Evolutionary conservation across 2,797 vertebrate species (phyloP).

Genomic region (Poecilia velifera): DNA sequence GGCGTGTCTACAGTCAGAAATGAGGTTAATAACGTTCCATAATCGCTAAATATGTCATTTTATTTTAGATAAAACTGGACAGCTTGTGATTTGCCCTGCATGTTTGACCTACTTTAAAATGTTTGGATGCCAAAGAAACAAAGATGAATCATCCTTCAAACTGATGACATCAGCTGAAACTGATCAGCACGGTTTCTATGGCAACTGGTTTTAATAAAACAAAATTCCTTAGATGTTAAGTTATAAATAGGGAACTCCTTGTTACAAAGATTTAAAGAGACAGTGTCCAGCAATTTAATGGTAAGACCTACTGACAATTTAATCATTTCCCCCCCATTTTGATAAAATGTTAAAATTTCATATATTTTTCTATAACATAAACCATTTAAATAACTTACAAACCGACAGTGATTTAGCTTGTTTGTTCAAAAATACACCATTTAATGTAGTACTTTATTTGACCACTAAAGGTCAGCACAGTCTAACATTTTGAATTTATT

Average conservation of each 20-base stretch:
- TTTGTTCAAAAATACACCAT: neutral
- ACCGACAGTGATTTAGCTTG: neutral
- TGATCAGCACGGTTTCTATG: neutral
- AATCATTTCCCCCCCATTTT: neutral
- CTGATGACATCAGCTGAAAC: neutral
- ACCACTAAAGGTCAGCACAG: constrained; percentile 60
- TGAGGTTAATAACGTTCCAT: neutral
- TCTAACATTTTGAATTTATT: constrained; percentile 23
- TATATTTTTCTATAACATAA: neutral
- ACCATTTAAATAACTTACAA: neutral
- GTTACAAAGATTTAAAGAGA: neutral
- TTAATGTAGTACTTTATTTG: constrained; percentile 45
- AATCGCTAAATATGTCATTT: neutral
- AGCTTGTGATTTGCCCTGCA: neutral
- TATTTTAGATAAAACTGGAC: neutral
- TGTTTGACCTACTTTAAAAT: neutral
- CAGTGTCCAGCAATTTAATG: neutral
- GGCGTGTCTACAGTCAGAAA: neutral
- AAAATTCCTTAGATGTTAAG: neutral
- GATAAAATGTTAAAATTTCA: neutral
- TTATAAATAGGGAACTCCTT: neutral
- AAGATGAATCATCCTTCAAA: neutral
- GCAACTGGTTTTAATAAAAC: neutral
- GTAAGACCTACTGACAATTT: neutral
- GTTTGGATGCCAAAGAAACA: neutral